Percentiles rank a stretch among this genome's conserved stretches.
These are phyloP conservation scores for Odontomyia ornata DNA, from an alignment of 2,888 invertebrate genomes.

Conservation along the genomic window DNA sequence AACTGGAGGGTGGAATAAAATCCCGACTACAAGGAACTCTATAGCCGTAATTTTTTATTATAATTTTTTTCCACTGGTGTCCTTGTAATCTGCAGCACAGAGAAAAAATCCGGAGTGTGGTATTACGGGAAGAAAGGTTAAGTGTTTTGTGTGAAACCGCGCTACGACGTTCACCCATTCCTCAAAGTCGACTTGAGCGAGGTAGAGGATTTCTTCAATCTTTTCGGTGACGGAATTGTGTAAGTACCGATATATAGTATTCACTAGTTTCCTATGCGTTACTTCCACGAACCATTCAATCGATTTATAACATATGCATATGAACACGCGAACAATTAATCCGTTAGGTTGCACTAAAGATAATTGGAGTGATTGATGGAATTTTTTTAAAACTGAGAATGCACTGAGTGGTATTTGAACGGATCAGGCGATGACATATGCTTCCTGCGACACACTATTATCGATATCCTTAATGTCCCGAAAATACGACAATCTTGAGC, in stretches of 20 bases:
- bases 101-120: slow-evolving; percentile 42
- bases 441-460: neutral
- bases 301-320: slow-evolving; percentile 8
- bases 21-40: slow-evolving; percentile 23
- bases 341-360: neutral
- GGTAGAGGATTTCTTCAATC: slow-evolving; percentile 12
- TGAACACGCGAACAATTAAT: neutral
- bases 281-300: slow-evolving; percentile 1
- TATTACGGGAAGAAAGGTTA: slow-evolving; percentile 37
- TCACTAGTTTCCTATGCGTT: slow-evolving; percentile 1
- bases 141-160: slow-evolving; percentile 43
- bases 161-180: slow-evolving; percentile 42
- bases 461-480: slow-evolving; percentile 9
- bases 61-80: slow-evolving; percentile 34
- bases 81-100: slow-evolving; percentile 29
- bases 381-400: neutral
- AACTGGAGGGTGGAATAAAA: slow-evolving; percentile 29
- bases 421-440: too few species aligned
- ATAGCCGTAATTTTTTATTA: slow-evolving; percentile 22
- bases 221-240: slow-evolving; percentile 28
- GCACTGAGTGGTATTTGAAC: too few species aligned
- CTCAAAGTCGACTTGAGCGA: neutral
- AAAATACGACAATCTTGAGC: slow-evolving; percentile 29
- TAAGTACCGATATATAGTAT: slow-evolving; percentile 22
- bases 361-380: slow-evolving; percentile 2